Conservation (phyloP, 2,888 invertebrate species). For the Alcis repandata region DNA sequence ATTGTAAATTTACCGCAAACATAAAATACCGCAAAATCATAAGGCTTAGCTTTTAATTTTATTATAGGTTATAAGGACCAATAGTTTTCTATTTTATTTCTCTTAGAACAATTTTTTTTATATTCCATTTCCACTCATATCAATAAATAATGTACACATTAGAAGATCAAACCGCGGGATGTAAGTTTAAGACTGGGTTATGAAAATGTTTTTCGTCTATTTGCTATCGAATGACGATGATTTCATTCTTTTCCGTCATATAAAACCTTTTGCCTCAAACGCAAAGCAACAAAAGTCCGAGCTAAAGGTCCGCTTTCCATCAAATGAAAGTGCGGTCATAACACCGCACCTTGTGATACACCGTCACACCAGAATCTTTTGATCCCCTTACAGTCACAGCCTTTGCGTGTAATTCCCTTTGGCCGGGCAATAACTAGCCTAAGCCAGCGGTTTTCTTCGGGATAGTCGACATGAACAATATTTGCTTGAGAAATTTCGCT, state of each 20-base stretch:
- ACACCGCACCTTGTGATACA: conserved; percentile 29
- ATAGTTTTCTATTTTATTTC: too few relatives aligned
- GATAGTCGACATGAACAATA: conserved; percentile 10
- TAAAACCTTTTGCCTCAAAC: background rate
- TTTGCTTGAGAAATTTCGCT: conserved; percentile 24
- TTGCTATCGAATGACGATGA: background rate
- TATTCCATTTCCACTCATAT: too few relatives aligned
- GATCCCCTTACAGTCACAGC: conserved; percentile 34
- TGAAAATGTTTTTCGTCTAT: background rate
- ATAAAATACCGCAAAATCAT: background rate
- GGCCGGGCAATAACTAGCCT: conserved; percentile 31
- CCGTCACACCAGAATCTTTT: conserved; percentile 34
- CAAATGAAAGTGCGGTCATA: conserved; percentile 31
- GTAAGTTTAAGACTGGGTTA: too few relatives aligned
- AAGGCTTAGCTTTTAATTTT: background rate
- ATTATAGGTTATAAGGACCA: too few relatives aligned
- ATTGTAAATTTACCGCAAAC: background rate
- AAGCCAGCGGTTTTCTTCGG: conserved; percentile 25
- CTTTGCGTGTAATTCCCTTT: conserved; percentile 37
- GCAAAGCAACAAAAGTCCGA: background rate
- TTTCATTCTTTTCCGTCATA: background rate
- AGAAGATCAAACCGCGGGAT: too few relatives aligned
- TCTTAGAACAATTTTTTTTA: too few relatives aligned
- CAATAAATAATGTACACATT: too few relatives aligned
- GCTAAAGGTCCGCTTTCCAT: background rate